Evolutionary conservation across 2,888 invertebrate species (phyloP), one percentile per base, ranked within the genome.

Genomic region (Neoascia interrupta): DNA sequence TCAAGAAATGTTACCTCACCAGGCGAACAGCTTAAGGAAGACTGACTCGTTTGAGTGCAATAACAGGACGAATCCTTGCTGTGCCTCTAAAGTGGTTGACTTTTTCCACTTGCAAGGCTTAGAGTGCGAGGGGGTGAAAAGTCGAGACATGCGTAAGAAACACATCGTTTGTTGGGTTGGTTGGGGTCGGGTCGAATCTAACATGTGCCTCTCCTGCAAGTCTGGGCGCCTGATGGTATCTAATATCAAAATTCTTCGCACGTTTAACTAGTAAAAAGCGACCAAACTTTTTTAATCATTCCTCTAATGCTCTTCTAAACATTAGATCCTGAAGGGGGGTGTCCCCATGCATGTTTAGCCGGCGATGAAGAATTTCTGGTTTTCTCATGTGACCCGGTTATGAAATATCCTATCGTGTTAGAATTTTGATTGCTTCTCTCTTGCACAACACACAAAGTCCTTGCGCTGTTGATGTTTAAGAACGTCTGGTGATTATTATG

Each of bases 211-310:
- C 31, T 36, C 10, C 11, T 51, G 26, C 1, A 6, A n/a, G 18
- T 41, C 81, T 87, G 83, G 15, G 74, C 82, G 83, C 87, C 87
- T 86, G 85, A 68, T 84, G 63, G 43, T 84, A 86, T 87, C 87
- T 87, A 87, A 87, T 87, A 86, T 85, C 84, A 82, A 86, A 87
- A 87, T 87, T 87, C 87, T 85, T 87, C 84, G 82, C 83, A 84
- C 73, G 83, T 83, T 82, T 82, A 83, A 82, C 84, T 85, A 87
- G 87, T 85, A 84, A 83, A 83, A 84, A 84, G 68, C 11, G 18
- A 5, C 3, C 13, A n/a, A n/a, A n/a, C 15, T 10, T 1, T 41
- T 18, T 2, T 15, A 21, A 2, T 1, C 13, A 5, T 28, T 4
- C 47, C 61, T 76, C 76, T 76, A 76, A 76, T 76, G 28, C 11